Evolutionary conservation across 2,888 invertebrate species (phyloP), one percentile per base, ranked within the genome.

Genomic region (Smittia aterrima): DNA sequence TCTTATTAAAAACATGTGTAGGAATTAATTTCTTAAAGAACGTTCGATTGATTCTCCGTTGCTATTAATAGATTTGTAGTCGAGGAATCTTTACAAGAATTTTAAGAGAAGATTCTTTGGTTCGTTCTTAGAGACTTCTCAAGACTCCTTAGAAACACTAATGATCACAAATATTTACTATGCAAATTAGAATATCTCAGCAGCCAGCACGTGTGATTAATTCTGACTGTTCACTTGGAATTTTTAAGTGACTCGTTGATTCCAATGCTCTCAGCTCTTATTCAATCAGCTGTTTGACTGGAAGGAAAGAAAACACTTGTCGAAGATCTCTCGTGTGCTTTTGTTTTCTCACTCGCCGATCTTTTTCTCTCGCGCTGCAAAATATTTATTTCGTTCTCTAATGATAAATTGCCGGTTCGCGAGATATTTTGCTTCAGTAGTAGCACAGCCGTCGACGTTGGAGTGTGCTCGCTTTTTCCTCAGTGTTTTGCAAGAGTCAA

Each of bases 351-450:
- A n/a, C 2, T 2, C 47, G 58, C 53, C n/a, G 18, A 16, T 40
- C 38, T 66, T 27, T 66, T 66, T 20, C 40, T 38, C 66, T 62
- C 27, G n/a, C 27, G 16, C n/a, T n/a, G 20, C 25, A 47, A 24
- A 40, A 27, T 16, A 22, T 7, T 66, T n/a, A 11, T 22, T 27
- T 32, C 32, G 9, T 41, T 58, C 58, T 58, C 58, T 58, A 58
- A 58, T 67, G 67, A 67, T 67, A 67, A 67, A 67, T 47, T 67
- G 41, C 67, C 67, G 67, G 67, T 22, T 24, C 16, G 13, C 67
- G n/a, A 47, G 67, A 47, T 67, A 7, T 24, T 67, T 67, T 4
- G 18, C 38, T 7, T 67, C 67, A 67, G 67, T 67, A 67, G 40
- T 67, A 22, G 67, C 67, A 67, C 67, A 67, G 67, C 67, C 67